phyloP scores from a whole-genome alignment of 1,140 invertebrate species.

The Drosophila seguyi region DNA sequence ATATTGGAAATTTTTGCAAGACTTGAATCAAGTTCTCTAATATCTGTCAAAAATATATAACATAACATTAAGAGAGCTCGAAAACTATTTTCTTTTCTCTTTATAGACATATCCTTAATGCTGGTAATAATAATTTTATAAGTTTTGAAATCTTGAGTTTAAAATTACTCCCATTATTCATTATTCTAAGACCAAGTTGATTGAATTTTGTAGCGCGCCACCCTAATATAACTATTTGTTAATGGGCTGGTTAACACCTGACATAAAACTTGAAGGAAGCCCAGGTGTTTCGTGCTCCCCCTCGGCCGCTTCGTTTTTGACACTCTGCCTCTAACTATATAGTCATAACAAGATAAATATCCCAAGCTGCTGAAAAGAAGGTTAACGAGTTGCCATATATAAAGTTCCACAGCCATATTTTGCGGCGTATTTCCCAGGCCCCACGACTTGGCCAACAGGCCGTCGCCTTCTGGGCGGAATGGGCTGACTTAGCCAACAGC shows the following conservation, averaged over 20 bases:
- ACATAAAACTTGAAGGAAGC: slow-evolving; percentile 47
- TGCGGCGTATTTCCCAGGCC: slow-evolving; percentile 31
- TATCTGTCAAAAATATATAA: background rate
- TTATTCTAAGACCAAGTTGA: slow-evolving; percentile 15
- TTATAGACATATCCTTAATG: background rate
- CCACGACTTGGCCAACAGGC: slow-evolving; percentile 1
- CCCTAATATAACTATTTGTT: slow-evolving; percentile 26
- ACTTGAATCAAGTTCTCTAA: background rate
- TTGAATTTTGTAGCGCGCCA: slow-evolving; percentile 27
- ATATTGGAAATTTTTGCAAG: background rate
- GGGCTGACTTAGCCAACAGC: slow-evolving; percentile 69
- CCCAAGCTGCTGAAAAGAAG: slow-evolving; percentile 53
- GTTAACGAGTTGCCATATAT: slow-evolving; percentile 66
- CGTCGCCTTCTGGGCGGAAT: slow-evolving; percentile 21
- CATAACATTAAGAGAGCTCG: background rate
- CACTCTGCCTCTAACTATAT: slow-evolving; percentile 45
- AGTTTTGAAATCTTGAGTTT: background rate
- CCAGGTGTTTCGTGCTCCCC: slow-evolving; percentile 4
- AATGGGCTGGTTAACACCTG: slow-evolving; percentile 66
- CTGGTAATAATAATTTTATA: background rate
- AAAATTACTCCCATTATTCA: background rate
- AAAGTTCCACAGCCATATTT: slow-evolving; percentile 68
- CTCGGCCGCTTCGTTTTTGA: slow-evolving; percentile 2
- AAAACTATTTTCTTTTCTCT: background rate
- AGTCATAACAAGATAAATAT: slow-evolving; percentile 71